Conservation (phyloP, 2,797 vertebrate genomes). For the Ctenochaetus hawaiiensis region DNA sequence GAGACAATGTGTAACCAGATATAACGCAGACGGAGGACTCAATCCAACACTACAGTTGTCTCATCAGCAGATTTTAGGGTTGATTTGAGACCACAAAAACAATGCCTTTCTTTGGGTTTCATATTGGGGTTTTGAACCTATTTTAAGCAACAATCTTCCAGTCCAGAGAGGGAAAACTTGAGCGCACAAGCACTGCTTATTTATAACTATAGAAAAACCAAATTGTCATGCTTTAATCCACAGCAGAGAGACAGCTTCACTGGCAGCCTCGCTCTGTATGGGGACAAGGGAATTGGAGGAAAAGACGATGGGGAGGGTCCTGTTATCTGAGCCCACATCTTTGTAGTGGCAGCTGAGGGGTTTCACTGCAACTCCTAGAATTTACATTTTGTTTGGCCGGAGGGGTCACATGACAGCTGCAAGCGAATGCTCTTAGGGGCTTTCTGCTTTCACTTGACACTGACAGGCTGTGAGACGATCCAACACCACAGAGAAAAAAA, state of each 20-base stretch:
- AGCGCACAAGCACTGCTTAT: constrained; percentile 55
- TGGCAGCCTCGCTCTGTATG: constrained; percentile 62
- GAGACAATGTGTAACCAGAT: constrained; percentile 87
- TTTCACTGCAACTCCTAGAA: constrained; percentile 81
- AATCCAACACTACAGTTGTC: constrained; percentile 63
- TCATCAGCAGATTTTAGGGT: constrained; percentile 66
- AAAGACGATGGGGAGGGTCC: constrained; percentile 51
- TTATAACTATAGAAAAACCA: constrained; percentile 66
- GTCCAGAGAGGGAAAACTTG: background rate
- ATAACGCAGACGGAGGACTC: constrained; percentile 83
- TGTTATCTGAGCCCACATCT: constrained; percentile 80
- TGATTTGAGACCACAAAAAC: constrained; percentile 49
- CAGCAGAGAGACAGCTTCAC: constrained; percentile 55
- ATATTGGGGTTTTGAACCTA: constrained; percentile 17
- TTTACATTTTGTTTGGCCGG: constrained; percentile 84
- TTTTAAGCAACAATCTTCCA: constrained; percentile 11
- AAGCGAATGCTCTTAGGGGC: constrained; percentile 83
- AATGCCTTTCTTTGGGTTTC: constrained; percentile 20
- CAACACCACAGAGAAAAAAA: constrained; percentile 86
- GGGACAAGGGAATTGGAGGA: constrained; percentile 51
- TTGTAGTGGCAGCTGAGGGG: constrained; percentile 84
- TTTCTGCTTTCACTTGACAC: constrained; percentile 88
- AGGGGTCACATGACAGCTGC: constrained; percentile 89
- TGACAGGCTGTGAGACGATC: constrained; percentile 88
- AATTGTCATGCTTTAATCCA: constrained; percentile 74